These are phyloP conservation scores for Calameuta idolon DNA, from an alignment of 2,888 invertebrate species.

Conservation along the genomic window DNA sequence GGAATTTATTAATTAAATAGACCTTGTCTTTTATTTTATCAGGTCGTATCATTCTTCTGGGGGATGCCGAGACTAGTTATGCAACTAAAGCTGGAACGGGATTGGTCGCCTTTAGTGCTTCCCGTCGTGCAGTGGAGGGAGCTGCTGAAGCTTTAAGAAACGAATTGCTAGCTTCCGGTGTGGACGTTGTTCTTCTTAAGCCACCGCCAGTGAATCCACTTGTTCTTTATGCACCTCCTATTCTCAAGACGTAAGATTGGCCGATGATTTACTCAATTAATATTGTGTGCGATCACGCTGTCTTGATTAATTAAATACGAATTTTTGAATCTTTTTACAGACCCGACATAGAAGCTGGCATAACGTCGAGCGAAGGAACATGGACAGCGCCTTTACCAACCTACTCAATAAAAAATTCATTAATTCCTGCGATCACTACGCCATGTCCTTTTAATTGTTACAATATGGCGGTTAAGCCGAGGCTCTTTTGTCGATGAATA, in stretches of 20 bases:
- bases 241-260: constrained; percentile 55
- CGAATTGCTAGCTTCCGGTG: constrained; percentile 77
- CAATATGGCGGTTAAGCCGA: constrained; percentile 50
- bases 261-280: background rate
- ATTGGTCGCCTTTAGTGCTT: constrained; percentile 72
- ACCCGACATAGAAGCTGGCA: constrained; percentile 46
- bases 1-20: background rate
- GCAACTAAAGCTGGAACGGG: constrained; percentile 69
- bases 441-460: constrained; percentile 51
- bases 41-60: constrained; percentile 59
- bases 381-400: constrained; percentile 59
- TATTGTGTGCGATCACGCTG: background rate
- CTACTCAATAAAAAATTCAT: constrained; percentile 50
- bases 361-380: constrained; percentile 46
- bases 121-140: constrained; percentile 83
- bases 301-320: background rate
- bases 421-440: constrained; percentile 55
- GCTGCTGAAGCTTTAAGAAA: constrained; percentile 80
- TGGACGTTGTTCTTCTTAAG: constrained; percentile 81
- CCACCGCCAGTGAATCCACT: constrained; percentile 68
- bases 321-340: constrained; percentile 36
- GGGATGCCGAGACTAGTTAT: constrained; percentile 57
- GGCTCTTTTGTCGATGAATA: constrained; percentile 50
- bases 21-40: constrained; percentile 13
- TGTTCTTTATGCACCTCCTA: constrained; percentile 53